Base-by-base conservation (phyloP, 2,888 invertebrate species). In the Pammene aurita region DNA sequence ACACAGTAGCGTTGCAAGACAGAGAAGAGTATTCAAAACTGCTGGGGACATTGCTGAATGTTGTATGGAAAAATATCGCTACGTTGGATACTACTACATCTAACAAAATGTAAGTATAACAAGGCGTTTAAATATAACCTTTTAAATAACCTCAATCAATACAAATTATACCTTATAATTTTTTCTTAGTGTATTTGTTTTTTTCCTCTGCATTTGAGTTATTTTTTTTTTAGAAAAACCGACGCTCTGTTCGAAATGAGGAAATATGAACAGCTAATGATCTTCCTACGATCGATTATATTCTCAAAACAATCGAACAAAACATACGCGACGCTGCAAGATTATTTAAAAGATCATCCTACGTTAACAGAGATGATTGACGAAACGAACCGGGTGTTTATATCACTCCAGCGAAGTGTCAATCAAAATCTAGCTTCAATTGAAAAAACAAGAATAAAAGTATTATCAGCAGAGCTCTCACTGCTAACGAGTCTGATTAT, bases 21-120 rank as follows among this genome's bases (percentile, higher is more conserved):
- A 93, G 93, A 71, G 83, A 82, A 13, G 84, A 90, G 26, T 90
- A 93, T 73, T 89, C 92, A 0, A 76, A 82, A 16, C 93, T 94
- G 72, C 80, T 95, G 46, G 84, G 82, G 44, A 84, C 82, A 5
- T 75, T 95, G 14, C 91, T 93, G 72, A 89, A 93, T 71, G 84
- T 93, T 11, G 74, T 95, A 7, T 95, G 95, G 95, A 93, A 92
- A 67, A 95, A 95, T 78, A 90, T 93, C 58, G 89, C 90, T 0
- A 88, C 93, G 0, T 76, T 95, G 34, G 92, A 93, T 57, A 84
- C 89, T 0, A 76, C 84, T 6, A 84, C 89, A 44, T 85, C 88
- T 6, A 82, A 93, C 71, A 92, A 90, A 78, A 71, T 89, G 93
- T 93, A 81, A 86, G 93, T 88, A 72, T 16, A 63, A 50, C 52